Evolutionary conservation across 1,140 invertebrate species (phyloP).

Genomic region (Mycetomoellerius zeteki): DNA sequence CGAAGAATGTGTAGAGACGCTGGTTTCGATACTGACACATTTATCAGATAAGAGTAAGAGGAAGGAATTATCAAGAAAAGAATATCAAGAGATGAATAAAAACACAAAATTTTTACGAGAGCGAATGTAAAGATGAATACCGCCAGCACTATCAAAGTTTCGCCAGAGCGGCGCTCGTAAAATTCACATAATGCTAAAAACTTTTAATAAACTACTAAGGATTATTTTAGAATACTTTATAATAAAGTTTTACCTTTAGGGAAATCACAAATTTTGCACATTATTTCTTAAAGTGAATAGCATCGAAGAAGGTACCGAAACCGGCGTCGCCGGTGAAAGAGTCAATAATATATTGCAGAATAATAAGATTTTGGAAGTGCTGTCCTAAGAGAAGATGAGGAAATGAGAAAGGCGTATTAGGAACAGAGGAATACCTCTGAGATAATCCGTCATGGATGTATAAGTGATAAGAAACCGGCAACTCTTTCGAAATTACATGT

Average conservation of each 20-base stretch:
- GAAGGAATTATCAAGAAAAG: background rate
- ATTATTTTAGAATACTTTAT: conserved; percentile 46
- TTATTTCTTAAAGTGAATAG: conserved; percentile 56
- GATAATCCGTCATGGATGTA: conserved; percentile 32
- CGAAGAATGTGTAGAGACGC: conserved; percentile 54
- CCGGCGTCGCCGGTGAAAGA: conserved; percentile 42
- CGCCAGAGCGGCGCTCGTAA: conserved; percentile 22
- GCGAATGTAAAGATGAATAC: conserved; percentile 10
- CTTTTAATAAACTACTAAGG: conserved; percentile 38
- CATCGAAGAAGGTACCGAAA: conserved; percentile 33
- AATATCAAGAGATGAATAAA: background rate
- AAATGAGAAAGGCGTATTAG: conserved; percentile 5
- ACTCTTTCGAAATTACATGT: conserved; percentile 39
- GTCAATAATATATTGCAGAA: conserved; percentile 45
- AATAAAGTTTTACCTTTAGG: conserved; percentile 38
- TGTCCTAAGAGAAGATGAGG: conserved; percentile 7
- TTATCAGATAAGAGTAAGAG: background rate
- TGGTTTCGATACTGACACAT: conserved; percentile 47
- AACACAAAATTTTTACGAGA: conserved; percentile 20
- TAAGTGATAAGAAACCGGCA: conserved; percentile 38
- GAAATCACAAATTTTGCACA: conserved; percentile 3
- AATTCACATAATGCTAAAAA: conserved; percentile 34
- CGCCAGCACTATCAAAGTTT: conserved; percentile 1
- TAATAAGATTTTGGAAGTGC: conserved; percentile 33
- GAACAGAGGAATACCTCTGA: conserved; percentile 19